A percentile compares a stretch with the other conserved stretches of the same genome.
Conservation (phyloP, 2,797 vertebrate genomes). For the Acrossocheilus fasciatus region DNA sequence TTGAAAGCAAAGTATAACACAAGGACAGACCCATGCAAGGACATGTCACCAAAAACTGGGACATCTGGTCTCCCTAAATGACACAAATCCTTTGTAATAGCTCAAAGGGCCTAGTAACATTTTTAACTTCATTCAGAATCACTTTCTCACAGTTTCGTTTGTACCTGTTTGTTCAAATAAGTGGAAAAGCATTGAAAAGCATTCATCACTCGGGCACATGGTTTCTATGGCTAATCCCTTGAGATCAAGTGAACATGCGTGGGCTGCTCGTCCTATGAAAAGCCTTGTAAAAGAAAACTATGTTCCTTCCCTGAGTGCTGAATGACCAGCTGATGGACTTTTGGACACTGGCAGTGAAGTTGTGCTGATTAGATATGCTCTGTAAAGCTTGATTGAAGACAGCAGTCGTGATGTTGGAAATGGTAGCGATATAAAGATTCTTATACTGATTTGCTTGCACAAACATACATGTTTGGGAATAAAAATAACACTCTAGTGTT, state of each 20-base stretch:
- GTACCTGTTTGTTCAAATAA: not conserved
- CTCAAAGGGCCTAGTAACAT: not conserved
- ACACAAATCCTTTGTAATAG: not conserved
- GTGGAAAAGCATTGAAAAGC: slow-evolving; percentile 13
- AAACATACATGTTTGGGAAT: not conserved
- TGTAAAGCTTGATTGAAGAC: slow-evolving; percentile 60
- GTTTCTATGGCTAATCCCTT: slow-evolving; percentile 15
- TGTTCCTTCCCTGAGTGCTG: slow-evolving; percentile 1
- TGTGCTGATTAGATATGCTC: slow-evolving; percentile 46
- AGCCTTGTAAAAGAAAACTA: slow-evolving; percentile 36
- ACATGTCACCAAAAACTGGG: not conserved
- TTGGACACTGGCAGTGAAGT: slow-evolving; percentile 64
- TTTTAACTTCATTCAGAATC: not conserved
- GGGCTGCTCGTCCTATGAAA: slow-evolving; percentile 21
- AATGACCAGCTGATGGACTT: slow-evolving; percentile 70
- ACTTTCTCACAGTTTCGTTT: not conserved
- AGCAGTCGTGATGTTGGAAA: slow-evolving; percentile 66
- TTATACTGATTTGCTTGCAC: not conserved
- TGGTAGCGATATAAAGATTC: not conserved
- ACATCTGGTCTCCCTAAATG: not conserved
- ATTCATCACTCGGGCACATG: slow-evolving; percentile 31
- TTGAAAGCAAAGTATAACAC: not conserved
- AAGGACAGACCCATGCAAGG: not conserved
- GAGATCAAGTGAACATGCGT: slow-evolving; percentile 36
- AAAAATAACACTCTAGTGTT: not conserved